Evolutionary conservation across 2,797 vertebrate genomes (phyloP).

Genomic region (Artibeus jamaicensis): DNA sequence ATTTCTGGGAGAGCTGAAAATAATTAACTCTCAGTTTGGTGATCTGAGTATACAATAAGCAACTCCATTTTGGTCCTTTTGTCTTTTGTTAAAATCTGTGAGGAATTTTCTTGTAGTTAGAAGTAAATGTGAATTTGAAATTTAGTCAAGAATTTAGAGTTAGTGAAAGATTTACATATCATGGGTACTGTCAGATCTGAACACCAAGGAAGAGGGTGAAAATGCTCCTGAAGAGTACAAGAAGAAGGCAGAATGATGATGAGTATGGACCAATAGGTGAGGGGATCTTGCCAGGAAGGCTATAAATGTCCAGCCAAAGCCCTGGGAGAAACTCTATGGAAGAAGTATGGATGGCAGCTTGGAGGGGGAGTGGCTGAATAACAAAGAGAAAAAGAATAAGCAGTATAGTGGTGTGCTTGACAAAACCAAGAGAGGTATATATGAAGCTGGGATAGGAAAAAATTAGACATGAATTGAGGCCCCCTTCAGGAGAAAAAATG

Average conservation of each 20-base stretch:
- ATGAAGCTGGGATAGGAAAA: neutral
- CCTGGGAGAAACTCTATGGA: neutral
- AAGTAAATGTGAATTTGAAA: neutral
- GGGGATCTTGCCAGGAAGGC: neutral
- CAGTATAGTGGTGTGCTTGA: neutral
- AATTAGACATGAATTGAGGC: neutral
- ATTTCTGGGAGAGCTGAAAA: neutral
- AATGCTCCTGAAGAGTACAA: neutral
- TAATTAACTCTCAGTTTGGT: neutral
- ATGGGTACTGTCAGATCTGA: neutral
- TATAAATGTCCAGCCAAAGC: neutral
- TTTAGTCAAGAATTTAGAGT: neutral
- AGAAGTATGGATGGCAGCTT: too few relatives aligned
- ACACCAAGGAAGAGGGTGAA: neutral
- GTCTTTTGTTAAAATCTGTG: neutral
- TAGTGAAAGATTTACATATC: neutral
- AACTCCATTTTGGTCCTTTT: neutral
- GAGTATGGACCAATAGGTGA: neutral
- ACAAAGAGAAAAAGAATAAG: neutral
- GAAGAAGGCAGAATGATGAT: neutral
- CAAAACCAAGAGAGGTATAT: neutral
- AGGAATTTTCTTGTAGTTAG: neutral
- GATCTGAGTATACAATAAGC: neutral
- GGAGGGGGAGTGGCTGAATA: rapidly evolving
- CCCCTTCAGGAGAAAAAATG: neutral